phyloP scores from a whole-genome alignment of 92 coral and sea anemone species.

The Paragorgia papillata region DNA sequence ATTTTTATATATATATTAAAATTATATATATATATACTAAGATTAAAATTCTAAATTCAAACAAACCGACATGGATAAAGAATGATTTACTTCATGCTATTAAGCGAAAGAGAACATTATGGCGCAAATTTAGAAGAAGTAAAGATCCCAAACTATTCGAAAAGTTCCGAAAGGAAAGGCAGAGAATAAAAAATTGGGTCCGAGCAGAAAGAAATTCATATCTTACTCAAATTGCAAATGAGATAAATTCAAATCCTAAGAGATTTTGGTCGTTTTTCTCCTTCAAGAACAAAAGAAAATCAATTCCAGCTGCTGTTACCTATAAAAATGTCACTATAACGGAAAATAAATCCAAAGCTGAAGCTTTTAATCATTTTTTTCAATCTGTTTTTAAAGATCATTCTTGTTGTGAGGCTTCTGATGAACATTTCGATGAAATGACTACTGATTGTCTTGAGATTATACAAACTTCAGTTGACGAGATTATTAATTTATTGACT shows the following conservation, averaged over 20 bases:
- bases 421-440: slow-evolving; percentile 21
- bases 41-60: neutral
- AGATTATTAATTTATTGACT: slow-evolving; percentile 42
- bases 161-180: slow-evolving; percentile 55
- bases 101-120: slow-evolving; percentile 51
- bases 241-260: slow-evolving; percentile 49
- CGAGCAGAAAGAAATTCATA: slow-evolving; percentile 53
- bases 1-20: too few species aligned
- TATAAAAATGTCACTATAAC: slow-evolving; percentile 28
- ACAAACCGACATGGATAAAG: slow-evolving; percentile 52
- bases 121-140: slow-evolving; percentile 40
- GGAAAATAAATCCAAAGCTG: slow-evolving; percentile 52
- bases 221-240: slow-evolving; percentile 50
- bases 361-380: slow-evolving; percentile 59
- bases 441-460: slow-evolving; percentile 35
- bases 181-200: slow-evolving; percentile 52
- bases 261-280: slow-evolving; percentile 59
- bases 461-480: slow-evolving; percentile 53
- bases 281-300: slow-evolving; percentile 49
- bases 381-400: slow-evolving; percentile 60
- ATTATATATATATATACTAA: too few species aligned
- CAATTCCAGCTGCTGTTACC: slow-evolving; percentile 55
- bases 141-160: slow-evolving; percentile 31
- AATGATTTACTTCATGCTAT: slow-evolving; percentile 56
- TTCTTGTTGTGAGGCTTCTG: slow-evolving; percentile 37